Base-by-base conservation (phyloP, 2,797 vertebrate species). In the Tinamus major region DNA sequence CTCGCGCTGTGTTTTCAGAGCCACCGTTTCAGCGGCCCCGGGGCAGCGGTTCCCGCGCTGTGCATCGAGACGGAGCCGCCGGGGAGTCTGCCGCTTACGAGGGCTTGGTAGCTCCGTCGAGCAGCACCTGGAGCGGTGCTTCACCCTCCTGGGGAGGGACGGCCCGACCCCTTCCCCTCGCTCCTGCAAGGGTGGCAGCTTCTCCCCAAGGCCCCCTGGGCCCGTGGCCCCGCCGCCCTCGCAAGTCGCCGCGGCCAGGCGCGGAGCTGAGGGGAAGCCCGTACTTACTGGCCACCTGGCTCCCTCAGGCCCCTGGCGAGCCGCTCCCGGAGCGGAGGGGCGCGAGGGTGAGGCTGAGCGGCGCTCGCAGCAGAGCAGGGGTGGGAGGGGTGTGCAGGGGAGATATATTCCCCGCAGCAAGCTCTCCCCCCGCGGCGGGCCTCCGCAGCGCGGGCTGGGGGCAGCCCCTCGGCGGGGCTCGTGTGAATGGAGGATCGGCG, bases 401-500 rank as follows among this genome's bases (percentile, higher is more conserved):
- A 85, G 87, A 83, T 87, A 83, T 82, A 89, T 92, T 92, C 89
- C 89, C 81, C 65, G 21, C 86, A 90, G 95, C 85, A 86, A 92
- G 89, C 94, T 95, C 97, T 96, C 95, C 80, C 75, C 69, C 31
- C 84, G 76, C 72, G 93, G 88, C 87, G 14, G 81, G 89, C 92
- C 93, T 79, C 84, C 59, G 85, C 86, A 3, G 67, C 92, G 95
- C 79, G 4, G 92, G 74, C 79, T 81, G 83, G 90, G 92, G 95
- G 94, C 79, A 17, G 83, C 86, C 83, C 77, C 13, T 72, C 87
- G 90, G 77, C 76, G 76, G 94, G 76, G 95, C 61, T 51, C 35
- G 96, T 93, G 97, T 97, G 98, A 98, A 97, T 97, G 98, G 97
- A 96, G 94, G 97, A 93, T 98, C 97, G 88, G 78, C 79, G 89